A percentile compares a stretch with the other conserved stretches of the same genome.
phyloP scores from a whole-genome alignment of 1,140 invertebrate genomes.

The Neotoxoptera formosana region DNA sequence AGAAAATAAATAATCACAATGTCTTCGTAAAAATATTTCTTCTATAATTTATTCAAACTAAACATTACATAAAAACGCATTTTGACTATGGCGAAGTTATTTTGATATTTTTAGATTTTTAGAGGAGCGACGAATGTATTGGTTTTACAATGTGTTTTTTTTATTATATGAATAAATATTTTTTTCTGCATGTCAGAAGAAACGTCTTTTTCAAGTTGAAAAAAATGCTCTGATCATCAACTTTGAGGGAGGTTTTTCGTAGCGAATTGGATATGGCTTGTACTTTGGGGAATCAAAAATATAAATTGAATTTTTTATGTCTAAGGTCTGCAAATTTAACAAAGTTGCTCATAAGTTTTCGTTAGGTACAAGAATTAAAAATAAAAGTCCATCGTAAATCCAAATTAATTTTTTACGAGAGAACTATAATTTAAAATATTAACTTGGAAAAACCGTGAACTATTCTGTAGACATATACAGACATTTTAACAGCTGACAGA shows the following conservation, averaged over 20 bases:
- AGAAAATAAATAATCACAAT: constrained; percentile 5
- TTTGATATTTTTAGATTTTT: neutral
- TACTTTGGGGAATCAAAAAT: neutral
- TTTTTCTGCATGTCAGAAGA: neutral
- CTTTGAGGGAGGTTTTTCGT: neutral
- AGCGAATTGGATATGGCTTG: neutral
- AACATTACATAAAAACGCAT: neutral
- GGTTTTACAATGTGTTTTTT: neutral
- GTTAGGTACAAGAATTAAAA: neutral
- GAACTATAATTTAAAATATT: neutral
- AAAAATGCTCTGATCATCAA: neutral
- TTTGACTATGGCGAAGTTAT: neutral
- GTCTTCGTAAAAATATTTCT: neutral
- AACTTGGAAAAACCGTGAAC: neutral
- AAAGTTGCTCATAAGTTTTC: neutral
- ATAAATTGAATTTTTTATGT: neutral
- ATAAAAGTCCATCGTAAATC: neutral
- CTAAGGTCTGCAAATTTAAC: neutral
- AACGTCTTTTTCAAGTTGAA: neutral
- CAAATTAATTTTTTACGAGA: neutral
- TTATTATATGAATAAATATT: neutral
- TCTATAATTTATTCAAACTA: neutral
- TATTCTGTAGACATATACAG: neutral
- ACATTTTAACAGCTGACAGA: neutral
- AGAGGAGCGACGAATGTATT: neutral